A percentile compares a stretch with the other conserved stretches of the same genome.
Evolutionary conservation across 2,888 invertebrate genomes (phyloP).

Genomic region (Chalcis sispes): DNA sequence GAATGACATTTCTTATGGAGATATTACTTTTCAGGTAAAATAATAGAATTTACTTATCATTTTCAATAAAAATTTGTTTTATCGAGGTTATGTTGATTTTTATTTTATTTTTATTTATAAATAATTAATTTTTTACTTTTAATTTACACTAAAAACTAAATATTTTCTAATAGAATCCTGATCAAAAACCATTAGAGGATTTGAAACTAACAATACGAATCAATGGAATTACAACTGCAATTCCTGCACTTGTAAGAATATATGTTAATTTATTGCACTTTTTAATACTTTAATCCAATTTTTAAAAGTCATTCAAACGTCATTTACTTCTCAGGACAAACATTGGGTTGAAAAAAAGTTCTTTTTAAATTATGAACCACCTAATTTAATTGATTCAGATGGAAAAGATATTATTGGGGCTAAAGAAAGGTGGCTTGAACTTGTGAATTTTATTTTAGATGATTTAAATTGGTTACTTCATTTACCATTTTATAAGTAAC

Average conservation of each 20-base stretch:
- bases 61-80: conserved; percentile 1
- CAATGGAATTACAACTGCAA: conserved; percentile 78
- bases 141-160: not conserved
- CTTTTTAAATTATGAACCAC: conserved; percentile 80
- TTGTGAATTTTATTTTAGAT: conserved; percentile 79
- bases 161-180: conserved; percentile 67
- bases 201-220: conserved; percentile 75
- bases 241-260: conserved; percentile 81
- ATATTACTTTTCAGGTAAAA: not conserved
- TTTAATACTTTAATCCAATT: not conserved
- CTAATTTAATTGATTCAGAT: conserved; percentile 76
- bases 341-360: conserved; percentile 79
- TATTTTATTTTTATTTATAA: not conserved
- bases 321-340: conserved; percentile 76
- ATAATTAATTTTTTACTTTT: not conserved
- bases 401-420: conserved; percentile 78
- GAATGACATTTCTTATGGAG: conserved; percentile 3
- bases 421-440: conserved; percentile 83
- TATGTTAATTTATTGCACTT: not conserved
- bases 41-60: conserved; percentile 27
- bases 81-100: not conserved
- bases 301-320: conserved; percentile 5
- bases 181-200: conserved; percentile 71
- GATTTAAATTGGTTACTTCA: conserved; percentile 84
- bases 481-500: conserved; percentile 82